A percentile compares a stretch with the other conserved stretches of the same genome.
These are phyloP conservation scores for Pteropus alecto DNA, from an alignment of 2,113 vertebrate genomes.

Conservation along the genomic window DNA sequence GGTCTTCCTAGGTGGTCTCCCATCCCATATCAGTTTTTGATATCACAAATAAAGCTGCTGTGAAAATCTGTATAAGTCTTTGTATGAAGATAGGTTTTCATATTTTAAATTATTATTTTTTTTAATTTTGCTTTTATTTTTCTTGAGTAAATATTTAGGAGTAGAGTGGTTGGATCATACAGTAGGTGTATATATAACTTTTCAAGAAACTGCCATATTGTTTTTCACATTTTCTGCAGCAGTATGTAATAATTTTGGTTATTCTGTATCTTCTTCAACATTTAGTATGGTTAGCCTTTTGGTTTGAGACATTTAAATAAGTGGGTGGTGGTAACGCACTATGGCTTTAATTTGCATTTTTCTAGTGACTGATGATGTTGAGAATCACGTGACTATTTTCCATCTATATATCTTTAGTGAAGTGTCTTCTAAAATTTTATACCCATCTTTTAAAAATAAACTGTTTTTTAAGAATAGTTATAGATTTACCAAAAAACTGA, in stretches of 20 bases:
- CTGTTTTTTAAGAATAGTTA: too few relatives aligned
- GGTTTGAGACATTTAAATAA: neutral
- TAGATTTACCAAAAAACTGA: neutral
- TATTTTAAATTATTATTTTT: neutral
- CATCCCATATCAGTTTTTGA: neutral
- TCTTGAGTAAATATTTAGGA: neutral
- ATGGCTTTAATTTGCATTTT: neutral
- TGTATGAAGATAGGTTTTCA: neutral
- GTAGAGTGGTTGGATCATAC: too few relatives aligned
- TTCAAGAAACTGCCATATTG: too few relatives aligned
- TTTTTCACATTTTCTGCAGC: too few relatives aligned
- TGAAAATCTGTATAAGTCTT: neutral
- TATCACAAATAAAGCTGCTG: neutral
- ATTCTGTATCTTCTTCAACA: neutral
- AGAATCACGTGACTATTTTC: neutral
- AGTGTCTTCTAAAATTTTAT: neutral
- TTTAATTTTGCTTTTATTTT: neutral
- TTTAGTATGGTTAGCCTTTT: neutral
- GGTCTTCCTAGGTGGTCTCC: too few relatives aligned
- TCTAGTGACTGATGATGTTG: neutral
- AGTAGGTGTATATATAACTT: too few relatives aligned
- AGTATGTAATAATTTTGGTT: too few relatives aligned
- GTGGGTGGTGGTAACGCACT: too few relatives aligned
- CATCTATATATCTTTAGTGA: neutral
- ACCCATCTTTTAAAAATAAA: neutral